phyloP scores from a whole-genome alignment of 2,797 vertebrate species.

The Cossypha caffra region DNA sequence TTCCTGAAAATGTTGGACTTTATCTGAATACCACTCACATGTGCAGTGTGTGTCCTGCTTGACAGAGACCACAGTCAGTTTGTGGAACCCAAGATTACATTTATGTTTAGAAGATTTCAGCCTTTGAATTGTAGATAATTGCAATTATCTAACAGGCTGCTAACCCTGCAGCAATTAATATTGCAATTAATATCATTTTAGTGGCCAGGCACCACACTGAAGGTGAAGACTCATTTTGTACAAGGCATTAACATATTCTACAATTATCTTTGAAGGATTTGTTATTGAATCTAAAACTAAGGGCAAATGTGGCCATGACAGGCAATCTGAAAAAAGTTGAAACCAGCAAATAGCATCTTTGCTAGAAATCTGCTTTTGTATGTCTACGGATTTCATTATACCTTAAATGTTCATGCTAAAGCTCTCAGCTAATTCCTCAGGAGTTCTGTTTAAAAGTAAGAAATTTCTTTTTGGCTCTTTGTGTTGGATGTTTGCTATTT shows the following conservation, averaged over 20 bases:
- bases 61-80: background rate
- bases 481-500: background rate
- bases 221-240: background rate
- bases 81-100: rapidly evolving
- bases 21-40: background rate
- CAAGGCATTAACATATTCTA: background rate
- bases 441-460: background rate
- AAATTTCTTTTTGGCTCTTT: background rate
- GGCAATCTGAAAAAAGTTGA: background rate
- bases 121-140: background rate
- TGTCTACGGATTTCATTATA: background rate
- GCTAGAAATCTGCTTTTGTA: background rate
- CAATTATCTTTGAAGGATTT: background rate
- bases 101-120: background rate
- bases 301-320: background rate
- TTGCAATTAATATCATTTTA: background rate
- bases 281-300: background rate
- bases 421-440: background rate
- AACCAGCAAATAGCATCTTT: background rate
- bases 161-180: background rate
- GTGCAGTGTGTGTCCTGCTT: background rate
- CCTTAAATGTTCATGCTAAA: background rate
- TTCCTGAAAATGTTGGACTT: background rate
- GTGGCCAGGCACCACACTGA: background rate
- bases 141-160: background rate